Conservation (phyloP, 2,888 invertebrate genomes). For the Tenthredo livida region DNA sequence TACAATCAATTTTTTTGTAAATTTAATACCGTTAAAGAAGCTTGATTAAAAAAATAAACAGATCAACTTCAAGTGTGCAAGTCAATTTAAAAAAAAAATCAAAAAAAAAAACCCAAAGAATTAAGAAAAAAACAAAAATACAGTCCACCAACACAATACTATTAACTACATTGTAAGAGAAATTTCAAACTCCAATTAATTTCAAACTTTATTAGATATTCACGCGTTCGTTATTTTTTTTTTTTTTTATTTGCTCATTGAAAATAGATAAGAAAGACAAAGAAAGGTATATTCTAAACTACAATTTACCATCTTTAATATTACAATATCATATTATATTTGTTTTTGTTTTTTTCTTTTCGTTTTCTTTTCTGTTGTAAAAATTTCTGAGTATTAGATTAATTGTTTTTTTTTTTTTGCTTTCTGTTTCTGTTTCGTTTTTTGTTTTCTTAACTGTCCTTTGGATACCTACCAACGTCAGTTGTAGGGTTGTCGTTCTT, state of each 20-base stretch:
- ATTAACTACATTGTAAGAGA: not conserved
- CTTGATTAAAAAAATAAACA: not conserved
- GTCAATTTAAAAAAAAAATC: not conserved
- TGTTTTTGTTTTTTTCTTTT: not conserved
- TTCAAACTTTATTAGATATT: not conserved
- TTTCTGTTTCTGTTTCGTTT: slow-evolving; percentile 41
- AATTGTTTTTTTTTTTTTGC: slow-evolving; percentile 27
- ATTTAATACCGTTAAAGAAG: not conserved
- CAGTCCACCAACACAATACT: not conserved
- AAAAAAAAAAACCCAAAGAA: not conserved
- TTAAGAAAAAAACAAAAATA: not conserved
- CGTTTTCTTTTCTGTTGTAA: not conserved
- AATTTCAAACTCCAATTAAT: not conserved
- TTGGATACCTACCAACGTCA: slow-evolving; percentile 75
- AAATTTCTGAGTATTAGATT: slow-evolving; percentile 24
- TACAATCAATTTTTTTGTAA: not conserved
- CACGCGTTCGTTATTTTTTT: not conserved
- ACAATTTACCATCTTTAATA: not conserved
- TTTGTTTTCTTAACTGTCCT: slow-evolving; percentile 60
- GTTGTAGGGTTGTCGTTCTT: slow-evolving; percentile 73
- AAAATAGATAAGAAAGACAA: not conserved
- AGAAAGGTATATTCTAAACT: slow-evolving; percentile 7
- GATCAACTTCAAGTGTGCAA: not conserved
- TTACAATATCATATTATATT: not conserved
- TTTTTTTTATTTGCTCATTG: not conserved